Percentiles rank a stretch among this genome's conserved stretches.
phyloP scores from a whole-genome alignment of 2,113 vertebrate species.

The Anolis carolinensis region DNA sequence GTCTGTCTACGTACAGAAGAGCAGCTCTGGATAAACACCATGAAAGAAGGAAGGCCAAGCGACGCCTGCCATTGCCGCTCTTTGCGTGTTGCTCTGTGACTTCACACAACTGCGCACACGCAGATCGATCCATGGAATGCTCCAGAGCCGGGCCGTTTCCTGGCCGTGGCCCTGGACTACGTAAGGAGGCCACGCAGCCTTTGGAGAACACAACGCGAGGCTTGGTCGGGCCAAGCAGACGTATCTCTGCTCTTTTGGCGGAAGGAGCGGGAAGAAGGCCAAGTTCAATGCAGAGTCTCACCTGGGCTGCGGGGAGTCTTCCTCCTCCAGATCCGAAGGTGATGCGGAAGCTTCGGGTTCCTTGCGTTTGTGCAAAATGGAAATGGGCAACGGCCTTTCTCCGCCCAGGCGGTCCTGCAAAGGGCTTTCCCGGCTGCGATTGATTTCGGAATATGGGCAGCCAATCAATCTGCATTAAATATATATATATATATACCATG shows the following conservation, averaged over 20 bases:
- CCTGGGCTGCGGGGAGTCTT: conserved; percentile 77
- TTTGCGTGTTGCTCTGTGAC: too few relatives aligned
- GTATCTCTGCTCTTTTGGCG: background rate
- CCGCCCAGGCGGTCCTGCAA: conserved; percentile 86
- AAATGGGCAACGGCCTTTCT: conserved; percentile 73
- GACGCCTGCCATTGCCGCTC: too few relatives aligned
- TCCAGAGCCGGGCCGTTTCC: too few relatives aligned
- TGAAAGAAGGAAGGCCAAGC: background rate
- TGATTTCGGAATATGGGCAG: conserved; percentile 88
- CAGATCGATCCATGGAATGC: too few relatives aligned
- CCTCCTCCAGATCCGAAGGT: conserved; percentile 61
- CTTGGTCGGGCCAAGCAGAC: background rate
- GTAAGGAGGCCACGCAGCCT: background rate
- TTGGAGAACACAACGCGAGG: background rate
- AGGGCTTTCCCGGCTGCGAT: conserved; percentile 83
- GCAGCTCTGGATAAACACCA: background rate
- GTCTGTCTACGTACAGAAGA: background rate
- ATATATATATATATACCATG: too few relatives aligned
- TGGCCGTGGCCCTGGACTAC: too few relatives aligned
- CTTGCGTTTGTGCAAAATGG: conserved; percentile 69
- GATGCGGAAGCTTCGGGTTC: conserved; percentile 60
- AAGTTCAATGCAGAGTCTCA: conserved; percentile 40
- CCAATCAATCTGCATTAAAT: conserved; percentile 78
- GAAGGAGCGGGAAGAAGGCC: too few relatives aligned
- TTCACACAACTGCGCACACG: too few relatives aligned